These are phyloP conservation scores for Eristalinus aeneus DNA, from an alignment of 2,888 invertebrate species.

Conservation along the genomic window DNA sequence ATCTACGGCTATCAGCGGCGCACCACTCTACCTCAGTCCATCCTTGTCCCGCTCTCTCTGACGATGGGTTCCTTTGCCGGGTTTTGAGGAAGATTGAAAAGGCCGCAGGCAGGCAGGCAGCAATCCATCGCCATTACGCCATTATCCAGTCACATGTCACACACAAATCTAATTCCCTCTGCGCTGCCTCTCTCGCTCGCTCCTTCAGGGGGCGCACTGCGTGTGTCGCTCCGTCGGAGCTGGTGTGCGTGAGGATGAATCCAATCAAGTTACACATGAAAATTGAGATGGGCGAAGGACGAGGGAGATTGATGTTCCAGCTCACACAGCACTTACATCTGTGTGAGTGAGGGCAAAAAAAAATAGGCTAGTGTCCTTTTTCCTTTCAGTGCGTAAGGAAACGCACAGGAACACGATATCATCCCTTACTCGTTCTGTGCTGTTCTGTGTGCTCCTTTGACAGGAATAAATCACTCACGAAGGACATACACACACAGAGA, in stretches of 20 bases:
- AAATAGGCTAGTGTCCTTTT: conserved; percentile 44
- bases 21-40: not conserved
- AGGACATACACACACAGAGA: conserved; percentile 67
- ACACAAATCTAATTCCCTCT: conserved; percentile 37
- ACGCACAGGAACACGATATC: conserved; percentile 56
- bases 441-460: conserved; percentile 74
- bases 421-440: conserved; percentile 67
- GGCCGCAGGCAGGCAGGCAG: conserved; percentile 63
- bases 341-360: not conserved
- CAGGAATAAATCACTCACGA: conserved; percentile 80
- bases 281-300: conserved; percentile 61
- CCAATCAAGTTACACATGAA: conserved; percentile 65
- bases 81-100: conserved; percentile 66
- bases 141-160: conserved; percentile 66
- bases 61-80: conserved; percentile 4
- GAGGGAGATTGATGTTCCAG: conserved; percentile 57
- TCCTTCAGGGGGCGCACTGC: not conserved
- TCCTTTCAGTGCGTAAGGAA: conserved; percentile 47
- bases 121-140: conserved; percentile 70
- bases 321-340: conserved; percentile 1
- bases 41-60: not conserved
- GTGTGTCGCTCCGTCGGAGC: not conserved
- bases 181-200: not conserved
- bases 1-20: conserved; percentile 58
- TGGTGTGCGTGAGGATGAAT: conserved; percentile 48